Evolutionary conservation across 2,888 invertebrate genomes (phyloP).

Genomic region (Colletes collaris): DNA sequence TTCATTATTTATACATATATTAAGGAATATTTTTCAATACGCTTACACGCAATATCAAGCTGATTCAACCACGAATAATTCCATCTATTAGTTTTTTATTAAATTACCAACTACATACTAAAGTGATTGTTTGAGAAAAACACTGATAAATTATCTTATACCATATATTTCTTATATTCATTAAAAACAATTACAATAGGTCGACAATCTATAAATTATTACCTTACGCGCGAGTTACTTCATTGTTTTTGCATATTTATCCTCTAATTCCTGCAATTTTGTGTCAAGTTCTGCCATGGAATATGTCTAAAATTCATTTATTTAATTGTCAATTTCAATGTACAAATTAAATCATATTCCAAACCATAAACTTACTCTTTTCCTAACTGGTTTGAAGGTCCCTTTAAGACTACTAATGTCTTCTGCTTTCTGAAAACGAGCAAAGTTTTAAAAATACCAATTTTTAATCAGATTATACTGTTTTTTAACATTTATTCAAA

Average conservation of each 20-base stretch:
- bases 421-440: slow-evolving; percentile 57
- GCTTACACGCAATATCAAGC: too few species aligned
- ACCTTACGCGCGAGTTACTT: slow-evolving; percentile 59
- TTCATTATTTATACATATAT: not conserved
- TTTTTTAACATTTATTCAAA: slow-evolving; percentile 14
- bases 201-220: not conserved
- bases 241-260: slow-evolving; percentile 73
- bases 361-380: slow-evolving; percentile 70
- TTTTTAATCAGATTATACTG: not conserved
- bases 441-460: not conserved
- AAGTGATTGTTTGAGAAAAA: not conserved
- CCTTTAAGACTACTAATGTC: slow-evolving; percentile 51
- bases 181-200: slow-evolving; percentile 14
- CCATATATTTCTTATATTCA: slow-evolving; percentile 1
- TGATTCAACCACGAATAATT: not conserved
- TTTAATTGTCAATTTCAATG: not conserved
- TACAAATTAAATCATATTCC: not conserved
- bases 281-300: slow-evolving; percentile 76
- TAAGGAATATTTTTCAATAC: not conserved
- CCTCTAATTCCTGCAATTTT: slow-evolving; percentile 76
- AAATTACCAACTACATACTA: not conserved
- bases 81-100: not conserved
- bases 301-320: slow-evolving; percentile 75
- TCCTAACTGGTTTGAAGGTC: slow-evolving; percentile 66
- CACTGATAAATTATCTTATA: not conserved